Percentiles rank a stretch among this genome's conserved stretches.
Evolutionary conservation across 2,888 invertebrate species (phyloP).

Genomic region (Nineta flava): DNA sequence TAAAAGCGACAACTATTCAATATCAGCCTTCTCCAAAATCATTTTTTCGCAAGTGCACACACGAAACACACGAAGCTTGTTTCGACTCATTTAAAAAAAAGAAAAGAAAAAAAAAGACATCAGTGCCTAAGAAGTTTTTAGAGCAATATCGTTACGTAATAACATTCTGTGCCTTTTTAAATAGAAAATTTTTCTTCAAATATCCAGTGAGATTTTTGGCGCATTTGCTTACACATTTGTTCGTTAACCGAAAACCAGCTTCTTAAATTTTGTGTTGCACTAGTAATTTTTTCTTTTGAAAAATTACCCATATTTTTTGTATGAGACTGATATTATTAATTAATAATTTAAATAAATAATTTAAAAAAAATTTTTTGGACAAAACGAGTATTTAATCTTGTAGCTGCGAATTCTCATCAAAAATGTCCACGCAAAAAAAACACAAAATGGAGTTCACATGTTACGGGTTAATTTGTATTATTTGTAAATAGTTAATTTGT

Average conservation of each 20-base stretch:
- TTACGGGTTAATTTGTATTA: conserved; percentile 5
- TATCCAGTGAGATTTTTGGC: neutral
- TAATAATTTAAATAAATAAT: neutral
- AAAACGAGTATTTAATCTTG: conserved; percentile 6
- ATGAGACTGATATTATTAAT: conserved; percentile 5
- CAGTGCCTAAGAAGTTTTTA: too few species aligned
- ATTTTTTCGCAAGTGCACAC: neutral
- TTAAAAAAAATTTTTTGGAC: conserved; percentile 1
- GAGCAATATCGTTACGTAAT: neutral
- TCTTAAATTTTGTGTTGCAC: neutral
- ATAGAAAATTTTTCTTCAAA: neutral
- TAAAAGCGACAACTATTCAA: too few species aligned
- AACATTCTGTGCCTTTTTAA: neutral
- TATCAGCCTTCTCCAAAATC: neutral
- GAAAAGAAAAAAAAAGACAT: too few species aligned
- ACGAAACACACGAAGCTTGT: too few species aligned
- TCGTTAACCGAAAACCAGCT: neutral
- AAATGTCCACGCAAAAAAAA: neutral
- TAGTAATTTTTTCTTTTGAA: neutral
- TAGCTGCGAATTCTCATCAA: conserved; percentile 6
- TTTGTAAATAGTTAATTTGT: conserved; percentile 3
- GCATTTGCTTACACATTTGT: neutral
- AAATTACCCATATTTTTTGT: neutral
- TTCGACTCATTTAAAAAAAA: too few species aligned
- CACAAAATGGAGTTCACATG: conserved; percentile 2